Evolutionary conservation across 2,113 vertebrate genomes (phyloP).

Genomic region (Corapipo altera): DNA sequence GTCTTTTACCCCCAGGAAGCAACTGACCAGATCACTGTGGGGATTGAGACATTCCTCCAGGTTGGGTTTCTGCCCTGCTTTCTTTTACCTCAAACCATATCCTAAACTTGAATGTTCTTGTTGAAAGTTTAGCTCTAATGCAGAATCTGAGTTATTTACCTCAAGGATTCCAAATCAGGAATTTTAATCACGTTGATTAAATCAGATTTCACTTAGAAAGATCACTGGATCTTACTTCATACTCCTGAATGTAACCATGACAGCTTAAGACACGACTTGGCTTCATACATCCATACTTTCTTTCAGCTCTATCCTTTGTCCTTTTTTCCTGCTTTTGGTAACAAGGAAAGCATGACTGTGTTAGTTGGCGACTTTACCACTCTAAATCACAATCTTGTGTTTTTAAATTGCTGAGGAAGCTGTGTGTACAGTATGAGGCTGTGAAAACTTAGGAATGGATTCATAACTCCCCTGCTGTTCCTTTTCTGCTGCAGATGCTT

Average conservation of each 20-base stretch:
- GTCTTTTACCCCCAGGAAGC: neutral
- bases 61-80: neutral
- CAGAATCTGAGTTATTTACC: neutral
- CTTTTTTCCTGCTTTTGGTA: neutral
- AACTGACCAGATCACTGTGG: neutral
- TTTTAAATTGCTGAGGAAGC: neutral
- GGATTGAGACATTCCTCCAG: neutral
- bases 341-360: neutral
- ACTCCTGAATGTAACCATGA: neutral
- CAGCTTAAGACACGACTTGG: neutral
- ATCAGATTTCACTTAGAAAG: neutral
- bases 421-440: neutral
- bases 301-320: neutral
- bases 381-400: neutral
- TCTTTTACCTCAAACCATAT: conserved; percentile 9
- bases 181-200: neutral
- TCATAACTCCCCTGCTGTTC: neutral
- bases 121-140: neutral
- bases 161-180: neutral
- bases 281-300: neutral
- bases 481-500: neutral
- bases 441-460: neutral
- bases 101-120: neutral
- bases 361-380: neutral
- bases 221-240: neutral